A percentile compares a stretch with the other conserved stretches of the same genome.
These are phyloP conservation scores for Asobara japonica DNA, from an alignment of 1,140 invertebrate species.

Conservation along the genomic window DNA sequence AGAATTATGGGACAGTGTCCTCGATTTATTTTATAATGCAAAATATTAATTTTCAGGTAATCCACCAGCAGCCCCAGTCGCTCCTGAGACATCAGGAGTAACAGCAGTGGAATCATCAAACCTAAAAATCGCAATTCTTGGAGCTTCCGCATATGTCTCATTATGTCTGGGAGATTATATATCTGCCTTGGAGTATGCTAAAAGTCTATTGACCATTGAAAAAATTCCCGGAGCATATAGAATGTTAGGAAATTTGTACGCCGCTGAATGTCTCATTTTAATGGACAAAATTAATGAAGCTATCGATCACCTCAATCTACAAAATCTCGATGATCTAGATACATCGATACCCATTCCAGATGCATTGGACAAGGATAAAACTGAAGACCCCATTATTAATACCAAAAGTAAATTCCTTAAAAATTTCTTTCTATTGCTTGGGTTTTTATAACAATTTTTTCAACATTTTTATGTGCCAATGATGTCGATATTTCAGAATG, in stretches of 20 bases:
- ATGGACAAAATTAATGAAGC: constrained; percentile 86
- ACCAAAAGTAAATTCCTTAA: constrained; percentile 51
- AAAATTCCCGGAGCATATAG: constrained; percentile 74
- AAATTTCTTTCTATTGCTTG: not conserved
- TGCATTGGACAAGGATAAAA: constrained; percentile 53
- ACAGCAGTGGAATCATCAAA: constrained; percentile 55
- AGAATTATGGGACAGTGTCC: too few species aligned
- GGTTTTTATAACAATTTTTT: not conserved
- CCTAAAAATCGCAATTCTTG: constrained; percentile 77
- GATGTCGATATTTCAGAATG: constrained; percentile 63
- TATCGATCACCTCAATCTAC: constrained; percentile 84
- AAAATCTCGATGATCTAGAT: constrained; percentile 74
- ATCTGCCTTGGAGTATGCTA: constrained; percentile 81
- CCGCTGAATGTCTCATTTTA: constrained; percentile 87
- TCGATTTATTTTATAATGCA: too few species aligned
- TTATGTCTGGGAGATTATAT: constrained; percentile 87
- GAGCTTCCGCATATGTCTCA: constrained; percentile 83
- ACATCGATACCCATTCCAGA: constrained; percentile 57
- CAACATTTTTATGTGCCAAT: constrained; percentile 24
- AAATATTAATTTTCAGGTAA: constrained; percentile 39
- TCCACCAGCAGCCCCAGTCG: constrained; percentile 41
- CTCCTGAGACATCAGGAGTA: constrained; percentile 47
- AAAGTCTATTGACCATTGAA: constrained; percentile 74
- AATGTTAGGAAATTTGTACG: constrained; percentile 87
- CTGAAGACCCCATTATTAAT: constrained; percentile 54